phyloP scores from a whole-genome alignment of 2,888 invertebrate species.

The Heliothis peltigera region DNA sequence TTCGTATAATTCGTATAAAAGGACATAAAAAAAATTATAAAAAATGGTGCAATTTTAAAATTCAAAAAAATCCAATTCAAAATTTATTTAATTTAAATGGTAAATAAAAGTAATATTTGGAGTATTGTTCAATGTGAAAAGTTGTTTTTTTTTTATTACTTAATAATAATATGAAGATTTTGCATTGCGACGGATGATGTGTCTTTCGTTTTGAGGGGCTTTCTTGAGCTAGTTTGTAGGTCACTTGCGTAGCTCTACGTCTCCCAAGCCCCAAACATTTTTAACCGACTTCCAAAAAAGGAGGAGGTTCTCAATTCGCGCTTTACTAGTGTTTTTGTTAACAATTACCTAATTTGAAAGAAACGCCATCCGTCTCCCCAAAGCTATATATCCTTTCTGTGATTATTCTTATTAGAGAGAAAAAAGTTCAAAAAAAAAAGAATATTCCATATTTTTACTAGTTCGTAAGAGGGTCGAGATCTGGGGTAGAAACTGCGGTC shows the following conservation, averaged over 20 bases:
- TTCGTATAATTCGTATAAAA: constrained; percentile 39
- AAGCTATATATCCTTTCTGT: constrained; percentile 62
- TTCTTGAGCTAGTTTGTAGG: neutral
- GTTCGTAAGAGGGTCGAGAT: constrained; percentile 34
- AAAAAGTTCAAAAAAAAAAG: constrained; percentile 43
- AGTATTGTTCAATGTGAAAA: constrained; percentile 51
- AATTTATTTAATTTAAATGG: constrained; percentile 42
- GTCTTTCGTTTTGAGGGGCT: constrained; percentile 32
- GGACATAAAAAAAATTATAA: constrained; percentile 53
- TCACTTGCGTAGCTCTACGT: neutral
- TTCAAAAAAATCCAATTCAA: constrained; percentile 46
- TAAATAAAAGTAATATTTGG: constrained; percentile 54
- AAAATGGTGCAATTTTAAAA: constrained; percentile 64
- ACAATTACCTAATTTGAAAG: constrained; percentile 21
- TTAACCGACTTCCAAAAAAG: too few relatives aligned
- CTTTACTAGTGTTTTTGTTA: constrained; percentile 22
- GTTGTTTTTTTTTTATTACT: constrained; percentile 59
- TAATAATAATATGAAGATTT: constrained; percentile 32
- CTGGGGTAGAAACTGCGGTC: constrained; percentile 38
- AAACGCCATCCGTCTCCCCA: constrained; percentile 42
- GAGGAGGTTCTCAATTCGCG: constrained; percentile 33
- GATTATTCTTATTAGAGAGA: constrained; percentile 50
- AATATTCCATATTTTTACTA: constrained; percentile 61
- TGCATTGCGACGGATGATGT: constrained; percentile 42
- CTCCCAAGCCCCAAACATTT: neutral